Base-by-base conservation (phyloP, 2,888 invertebrate species). In the Leptinotarsa juncta region DNA sequence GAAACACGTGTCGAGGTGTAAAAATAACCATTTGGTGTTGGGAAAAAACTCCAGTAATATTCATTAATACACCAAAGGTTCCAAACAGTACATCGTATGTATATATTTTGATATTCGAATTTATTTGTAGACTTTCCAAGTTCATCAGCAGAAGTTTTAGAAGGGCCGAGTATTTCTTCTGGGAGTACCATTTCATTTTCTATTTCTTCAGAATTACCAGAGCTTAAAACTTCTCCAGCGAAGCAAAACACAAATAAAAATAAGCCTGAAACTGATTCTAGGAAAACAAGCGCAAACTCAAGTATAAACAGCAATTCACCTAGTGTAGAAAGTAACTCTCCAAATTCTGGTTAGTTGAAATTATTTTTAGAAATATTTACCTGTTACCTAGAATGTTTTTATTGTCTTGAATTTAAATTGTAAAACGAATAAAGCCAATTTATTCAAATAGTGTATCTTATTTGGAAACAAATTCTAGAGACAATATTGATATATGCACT, bases 341-440 rank as follows among this genome's bases (percentile, higher is more conserved):
- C 74, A 51, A 72, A 74, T 57, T 74, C 74, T 23, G 77, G 77
- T 77, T 72, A 74, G 76, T 76, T 71, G 49, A 18, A 5, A 18
- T 70, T 65, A 65, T 70, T 57, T 57, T 20, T 1, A 10, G 42
- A 42, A 42, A 42, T 42, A 42, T 42, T 18, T 53, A n/a, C 7
- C 3, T 18, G 10, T 18, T 53, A 53, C 5, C 18, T 7, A 53
- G 10, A 18, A 53, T 53, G 18, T 0, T 65, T 65, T 65, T 69
- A 26, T 57, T 26, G 32, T 57, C 16, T 51, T 10, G 10, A 42
- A 42, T 51, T 51, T 15, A 51, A 51, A 51, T 4, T 51, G 15
- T 16, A 16, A 51, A 4, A 7, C 16, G 42, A 62, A 62, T 62
- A 62, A 62, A 62, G 62, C 42, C 10, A 16, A 14, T 62, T 62